Conservation (phyloP, 2,888 invertebrate genomes). For the Dasypolia templi region DNA sequence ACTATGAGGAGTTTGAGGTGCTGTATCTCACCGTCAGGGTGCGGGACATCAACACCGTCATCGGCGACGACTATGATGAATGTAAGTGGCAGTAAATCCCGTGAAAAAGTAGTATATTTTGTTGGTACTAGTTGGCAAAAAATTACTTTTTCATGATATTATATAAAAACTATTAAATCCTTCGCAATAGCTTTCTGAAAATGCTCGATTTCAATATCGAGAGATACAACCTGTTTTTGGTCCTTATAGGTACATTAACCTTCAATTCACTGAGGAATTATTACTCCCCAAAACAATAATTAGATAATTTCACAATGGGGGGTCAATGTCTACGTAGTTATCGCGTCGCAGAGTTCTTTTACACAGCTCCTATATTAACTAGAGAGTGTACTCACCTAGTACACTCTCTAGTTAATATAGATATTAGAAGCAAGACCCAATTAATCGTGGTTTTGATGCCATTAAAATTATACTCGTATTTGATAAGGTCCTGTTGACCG, state of each 20-base stretch:
- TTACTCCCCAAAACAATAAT: background rate
- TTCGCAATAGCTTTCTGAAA: background rate
- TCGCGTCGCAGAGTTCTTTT: no score
- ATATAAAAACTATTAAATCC: background rate
- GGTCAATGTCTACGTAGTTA: no score
- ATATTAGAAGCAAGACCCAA: background rate
- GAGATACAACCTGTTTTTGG: no score
- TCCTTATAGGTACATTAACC: background rate
- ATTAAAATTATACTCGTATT: background rate
- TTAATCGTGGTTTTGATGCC: background rate
- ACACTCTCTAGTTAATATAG: no score
- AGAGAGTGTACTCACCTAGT: background rate
- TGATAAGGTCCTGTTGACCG: background rate
- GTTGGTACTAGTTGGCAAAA: no score
- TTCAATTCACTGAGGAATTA: background rate
- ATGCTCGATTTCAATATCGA: background rate
- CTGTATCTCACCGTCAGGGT: constrained; percentile 89
- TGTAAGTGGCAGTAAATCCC: constrained; percentile 81
- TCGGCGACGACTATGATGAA: constrained; percentile 86
- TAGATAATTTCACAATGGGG: background rate
- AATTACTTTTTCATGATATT: no score
- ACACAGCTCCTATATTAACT: background rate
- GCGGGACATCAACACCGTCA: constrained; percentile 86
- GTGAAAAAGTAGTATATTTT: background rate
- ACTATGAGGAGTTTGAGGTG: constrained; percentile 91